Conservation (phyloP, 2,797 vertebrate species). For the Micrastur ruficollis region DNA sequence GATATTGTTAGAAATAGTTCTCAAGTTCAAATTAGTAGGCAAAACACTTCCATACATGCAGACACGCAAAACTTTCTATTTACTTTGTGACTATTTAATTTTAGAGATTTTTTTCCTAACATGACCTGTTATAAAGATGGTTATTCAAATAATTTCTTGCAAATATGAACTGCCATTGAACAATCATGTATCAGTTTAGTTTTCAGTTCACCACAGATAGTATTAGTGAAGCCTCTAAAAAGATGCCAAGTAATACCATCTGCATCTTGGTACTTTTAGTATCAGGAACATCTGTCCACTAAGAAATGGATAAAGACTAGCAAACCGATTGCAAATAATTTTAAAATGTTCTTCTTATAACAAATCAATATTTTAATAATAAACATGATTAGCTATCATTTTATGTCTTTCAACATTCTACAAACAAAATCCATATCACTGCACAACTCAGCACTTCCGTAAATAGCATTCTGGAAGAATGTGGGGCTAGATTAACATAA, state of each 20-base stretch:
- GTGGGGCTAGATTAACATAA: background rate
- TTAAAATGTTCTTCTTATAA: background rate
- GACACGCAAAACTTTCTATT: background rate
- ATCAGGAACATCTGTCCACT: slow-evolving; percentile 25
- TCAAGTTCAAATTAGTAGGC: background rate
- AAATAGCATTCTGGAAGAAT: background rate
- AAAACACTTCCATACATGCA: background rate
- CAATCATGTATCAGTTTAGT: background rate
- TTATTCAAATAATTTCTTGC: background rate
- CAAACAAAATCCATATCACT: background rate
- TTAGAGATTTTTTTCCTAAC: background rate
- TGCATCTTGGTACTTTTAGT: slow-evolving; percentile 24
- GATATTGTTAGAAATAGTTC: background rate
- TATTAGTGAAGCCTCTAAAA: background rate
- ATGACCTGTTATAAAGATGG: background rate
- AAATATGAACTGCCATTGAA: background rate
- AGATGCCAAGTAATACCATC: slow-evolving; percentile 33
- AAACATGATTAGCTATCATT: background rate
- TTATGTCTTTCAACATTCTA: background rate
- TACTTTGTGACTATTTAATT: background rate
- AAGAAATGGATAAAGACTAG: background rate
- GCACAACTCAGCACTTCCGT: background rate
- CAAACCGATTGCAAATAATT: background rate
- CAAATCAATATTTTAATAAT: slow-evolving; percentile 20
- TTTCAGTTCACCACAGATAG: background rate